Evolutionary conservation across 1,140 invertebrate genomes (phyloP).

Genomic region (Ectropis grisescens): DNA sequence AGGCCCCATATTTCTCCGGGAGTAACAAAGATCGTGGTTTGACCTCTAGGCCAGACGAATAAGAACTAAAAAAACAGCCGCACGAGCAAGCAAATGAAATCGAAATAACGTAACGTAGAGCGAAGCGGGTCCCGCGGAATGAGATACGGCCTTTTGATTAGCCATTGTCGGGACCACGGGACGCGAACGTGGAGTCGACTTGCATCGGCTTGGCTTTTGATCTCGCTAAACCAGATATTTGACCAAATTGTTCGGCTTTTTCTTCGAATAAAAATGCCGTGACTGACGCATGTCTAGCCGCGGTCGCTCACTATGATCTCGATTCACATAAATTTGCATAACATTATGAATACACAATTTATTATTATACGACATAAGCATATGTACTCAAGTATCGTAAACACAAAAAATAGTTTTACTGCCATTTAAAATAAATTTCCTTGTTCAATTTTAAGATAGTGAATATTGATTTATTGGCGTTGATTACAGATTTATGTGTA

Average conservation of each 20-base stretch:
- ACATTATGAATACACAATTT: slow-evolving; percentile 2
- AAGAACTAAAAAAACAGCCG: slow-evolving; percentile 41
- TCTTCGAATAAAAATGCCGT: too few species aligned
- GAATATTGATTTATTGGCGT: background rate
- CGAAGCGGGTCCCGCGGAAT: slow-evolving; percentile 36
- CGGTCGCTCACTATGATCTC: slow-evolving; percentile 7
- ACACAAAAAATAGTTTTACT: too few species aligned
- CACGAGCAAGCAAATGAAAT: slow-evolving; percentile 65
- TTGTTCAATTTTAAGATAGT: background rate
- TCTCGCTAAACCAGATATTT: too few species aligned
- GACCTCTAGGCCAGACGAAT: slow-evolving; percentile 42
- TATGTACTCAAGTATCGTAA: too few species aligned
- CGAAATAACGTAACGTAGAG: slow-evolving; percentile 54
- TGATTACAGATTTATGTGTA: slow-evolving; percentile 4
- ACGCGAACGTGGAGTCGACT: slow-evolving; percentile 23
- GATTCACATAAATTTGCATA: slow-evolving; percentile 5
- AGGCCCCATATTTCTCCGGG: slow-evolving; percentile 56
- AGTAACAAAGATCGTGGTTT: slow-evolving; percentile 58
- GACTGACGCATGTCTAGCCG: too few species aligned
- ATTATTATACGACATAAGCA: too few species aligned
- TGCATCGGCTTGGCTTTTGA: background rate
- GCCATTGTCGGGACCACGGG: slow-evolving; percentile 55
- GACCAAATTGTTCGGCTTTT: slow-evolving; percentile 1
- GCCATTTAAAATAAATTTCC: too few species aligned
- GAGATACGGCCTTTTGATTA: slow-evolving; percentile 65